A percentile compares a stretch with the other conserved stretches of the same genome.
Conservation (phyloP, 30 jellyfish, hydroid and myxozoan genomes). For the Turritopsis dohrnii region DNA sequence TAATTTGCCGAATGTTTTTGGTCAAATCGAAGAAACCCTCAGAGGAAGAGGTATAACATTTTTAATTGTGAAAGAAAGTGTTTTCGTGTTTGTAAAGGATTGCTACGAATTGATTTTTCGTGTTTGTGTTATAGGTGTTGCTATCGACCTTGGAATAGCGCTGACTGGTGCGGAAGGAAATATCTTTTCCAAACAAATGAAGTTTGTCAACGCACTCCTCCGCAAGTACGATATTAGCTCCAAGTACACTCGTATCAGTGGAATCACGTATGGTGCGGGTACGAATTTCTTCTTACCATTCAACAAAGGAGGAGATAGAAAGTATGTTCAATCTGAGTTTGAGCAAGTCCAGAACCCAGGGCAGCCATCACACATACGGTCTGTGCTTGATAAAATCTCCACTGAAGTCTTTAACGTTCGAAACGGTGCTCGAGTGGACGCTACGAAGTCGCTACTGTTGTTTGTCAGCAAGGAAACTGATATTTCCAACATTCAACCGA, state of each 20-base stretch:
- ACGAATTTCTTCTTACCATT: constrained; percentile 14
- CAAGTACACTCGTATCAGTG: constrained; percentile 30
- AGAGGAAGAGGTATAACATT: constrained; percentile 1
- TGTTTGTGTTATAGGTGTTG: background rate
- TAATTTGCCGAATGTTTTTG: constrained; percentile 6
- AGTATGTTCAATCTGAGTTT: background rate
- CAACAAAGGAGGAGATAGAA: constrained; percentile 27
- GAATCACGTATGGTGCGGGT: constrained; percentile 43
- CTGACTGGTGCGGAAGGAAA: constrained; percentile 2
- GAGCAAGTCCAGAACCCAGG: background rate
- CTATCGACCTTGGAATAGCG: background rate
- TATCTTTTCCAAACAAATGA: constrained; percentile 36
- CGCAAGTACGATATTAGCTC: constrained; percentile 31
- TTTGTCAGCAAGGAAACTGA: constrained; percentile 27
- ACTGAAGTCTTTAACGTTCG: constrained; percentile 24
- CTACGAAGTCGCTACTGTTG: constrained; percentile 38
- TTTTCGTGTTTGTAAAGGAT: background rate
- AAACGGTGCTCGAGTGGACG: constrained; percentile 56
- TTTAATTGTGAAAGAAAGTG: background rate
- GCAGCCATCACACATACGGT: background rate
- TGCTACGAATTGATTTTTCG: background rate
- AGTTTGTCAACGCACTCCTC: constrained; percentile 24
- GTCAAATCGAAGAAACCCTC: background rate
- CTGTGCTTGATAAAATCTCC: background rate
- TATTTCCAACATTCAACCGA: background rate